Percentiles rank a stretch among this genome's conserved stretches.
phyloP scores from a whole-genome alignment of 2,113 vertebrate species.

The Eira barbara region DNA sequence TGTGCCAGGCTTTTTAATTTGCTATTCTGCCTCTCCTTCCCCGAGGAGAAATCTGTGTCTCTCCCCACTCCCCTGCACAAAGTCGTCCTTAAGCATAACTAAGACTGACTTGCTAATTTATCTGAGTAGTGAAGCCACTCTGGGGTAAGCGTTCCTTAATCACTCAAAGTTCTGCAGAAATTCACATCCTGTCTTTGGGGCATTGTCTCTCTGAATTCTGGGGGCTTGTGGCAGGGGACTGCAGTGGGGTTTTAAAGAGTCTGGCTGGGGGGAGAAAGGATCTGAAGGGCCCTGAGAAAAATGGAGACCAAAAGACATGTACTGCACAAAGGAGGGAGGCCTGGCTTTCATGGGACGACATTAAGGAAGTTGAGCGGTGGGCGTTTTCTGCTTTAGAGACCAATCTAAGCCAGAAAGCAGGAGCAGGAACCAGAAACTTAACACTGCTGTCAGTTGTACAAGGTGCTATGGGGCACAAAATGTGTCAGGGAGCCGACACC shows the following conservation, averaged over 20 bases:
- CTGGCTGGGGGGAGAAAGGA: background rate
- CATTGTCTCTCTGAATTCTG: background rate
- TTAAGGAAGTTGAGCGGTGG: background rate
- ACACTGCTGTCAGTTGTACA: background rate
- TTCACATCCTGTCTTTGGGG: background rate
- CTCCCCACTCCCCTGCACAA: constrained; percentile 46
- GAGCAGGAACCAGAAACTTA: background rate
- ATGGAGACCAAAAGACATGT: background rate
- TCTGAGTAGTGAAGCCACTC: background rate
- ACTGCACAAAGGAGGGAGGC: background rate
- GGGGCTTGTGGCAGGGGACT: background rate
- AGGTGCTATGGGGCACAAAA: background rate
- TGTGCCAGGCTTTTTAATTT: constrained; percentile 44
- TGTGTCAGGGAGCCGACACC: background rate
- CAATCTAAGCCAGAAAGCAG: background rate
- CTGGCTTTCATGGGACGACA: background rate
- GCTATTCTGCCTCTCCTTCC: constrained; percentile 38
- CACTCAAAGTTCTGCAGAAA: background rate
- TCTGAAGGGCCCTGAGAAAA: background rate
- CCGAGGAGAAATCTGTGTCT: background rate
- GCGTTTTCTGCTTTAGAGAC: background rate
- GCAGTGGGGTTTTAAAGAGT: background rate
- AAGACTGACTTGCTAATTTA: constrained; percentile 34
- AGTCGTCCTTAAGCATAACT: constrained; percentile 15
- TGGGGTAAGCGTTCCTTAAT: background rate